A percentile compares a stretch with the other conserved stretches of the same genome.
These are phyloP conservation scores for Drosophila ananassae DNA, from an alignment of 1,140 invertebrate species.

Conservation along the genomic window DNA sequence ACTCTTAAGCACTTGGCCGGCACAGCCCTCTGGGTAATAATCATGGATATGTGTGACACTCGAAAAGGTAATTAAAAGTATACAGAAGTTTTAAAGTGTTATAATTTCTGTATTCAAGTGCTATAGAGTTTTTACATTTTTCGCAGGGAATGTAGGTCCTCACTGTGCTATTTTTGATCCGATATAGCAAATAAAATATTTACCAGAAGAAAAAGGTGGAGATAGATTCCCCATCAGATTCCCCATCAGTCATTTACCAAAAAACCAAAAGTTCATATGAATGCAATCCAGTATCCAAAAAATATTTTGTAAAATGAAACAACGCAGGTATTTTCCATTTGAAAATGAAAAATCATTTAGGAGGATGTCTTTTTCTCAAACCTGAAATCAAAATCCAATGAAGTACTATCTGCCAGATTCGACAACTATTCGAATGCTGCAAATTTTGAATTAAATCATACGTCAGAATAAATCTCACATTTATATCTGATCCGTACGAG, in stretches of 20 bases:
- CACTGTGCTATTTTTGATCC: constrained; percentile 37
- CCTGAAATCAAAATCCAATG: neutral
- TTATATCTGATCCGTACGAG: neutral
- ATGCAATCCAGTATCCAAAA: constrained; percentile 1
- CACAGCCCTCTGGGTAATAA: constrained; percentile 22
- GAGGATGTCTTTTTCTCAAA: neutral
- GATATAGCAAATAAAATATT: constrained; percentile 61
- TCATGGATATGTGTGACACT: constrained; percentile 9
- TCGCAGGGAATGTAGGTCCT: constrained; percentile 15
- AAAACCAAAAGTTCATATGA: constrained; percentile 1
- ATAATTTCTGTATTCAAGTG: neutral
- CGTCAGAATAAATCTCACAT: constrained; percentile 3
- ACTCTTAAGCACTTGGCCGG: neutral
- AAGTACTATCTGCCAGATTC: no score
- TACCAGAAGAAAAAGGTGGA: constrained; percentile 31
- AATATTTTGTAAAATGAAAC: neutral
- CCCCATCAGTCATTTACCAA: constrained; percentile 14
- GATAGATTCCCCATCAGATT: constrained; percentile 42
- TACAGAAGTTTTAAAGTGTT: neutral
- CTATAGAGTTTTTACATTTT: neutral
- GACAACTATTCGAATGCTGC: neutral
- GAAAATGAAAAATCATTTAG: neutral
- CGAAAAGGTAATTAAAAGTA: constrained; percentile 23
- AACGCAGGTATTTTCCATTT: neutral
- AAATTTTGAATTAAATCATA: constrained; percentile 34